Percentiles rank a stretch among this genome's conserved stretches.
These are phyloP conservation scores for Lasiurus cinereus DNA, from an alignment of 2,113 vertebrate species.

Conservation along the genomic window DNA sequence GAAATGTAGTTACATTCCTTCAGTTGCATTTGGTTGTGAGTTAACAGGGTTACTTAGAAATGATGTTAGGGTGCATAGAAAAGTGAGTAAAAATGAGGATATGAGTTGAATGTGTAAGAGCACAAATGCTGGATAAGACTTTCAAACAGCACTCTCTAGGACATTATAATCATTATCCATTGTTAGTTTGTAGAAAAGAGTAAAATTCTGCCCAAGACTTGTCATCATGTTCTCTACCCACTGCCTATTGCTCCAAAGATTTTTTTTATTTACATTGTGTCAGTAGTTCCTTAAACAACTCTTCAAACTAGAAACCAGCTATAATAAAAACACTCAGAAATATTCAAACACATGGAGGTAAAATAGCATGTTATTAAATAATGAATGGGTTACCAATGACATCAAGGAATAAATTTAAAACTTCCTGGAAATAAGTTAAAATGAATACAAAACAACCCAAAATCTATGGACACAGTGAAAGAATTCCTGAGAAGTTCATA, in stretches of 20 bases:
- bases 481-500: no score
- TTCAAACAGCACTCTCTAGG: neutral
- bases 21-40: neutral
- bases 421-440: no score
- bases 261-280: neutral
- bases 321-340: no score
- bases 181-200: neutral
- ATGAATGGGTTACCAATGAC: no score
- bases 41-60: neutral
- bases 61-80: neutral
- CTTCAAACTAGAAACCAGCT: neutral
- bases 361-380: no score
- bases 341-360: no score
- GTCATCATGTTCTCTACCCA: neutral
- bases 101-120: neutral
- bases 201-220: neutral
- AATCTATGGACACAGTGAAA: no score
- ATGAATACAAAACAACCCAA: no score
- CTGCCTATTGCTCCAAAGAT: neutral
- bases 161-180: neutral
- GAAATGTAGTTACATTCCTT: neutral
- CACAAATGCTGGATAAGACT: neutral
- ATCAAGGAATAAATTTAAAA: no score
- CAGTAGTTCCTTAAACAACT: neutral
- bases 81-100: constrained; percentile 12